Base-by-base conservation (phyloP, 23 tunicate genomes). In the Aplidium turbinatum region DNA sequence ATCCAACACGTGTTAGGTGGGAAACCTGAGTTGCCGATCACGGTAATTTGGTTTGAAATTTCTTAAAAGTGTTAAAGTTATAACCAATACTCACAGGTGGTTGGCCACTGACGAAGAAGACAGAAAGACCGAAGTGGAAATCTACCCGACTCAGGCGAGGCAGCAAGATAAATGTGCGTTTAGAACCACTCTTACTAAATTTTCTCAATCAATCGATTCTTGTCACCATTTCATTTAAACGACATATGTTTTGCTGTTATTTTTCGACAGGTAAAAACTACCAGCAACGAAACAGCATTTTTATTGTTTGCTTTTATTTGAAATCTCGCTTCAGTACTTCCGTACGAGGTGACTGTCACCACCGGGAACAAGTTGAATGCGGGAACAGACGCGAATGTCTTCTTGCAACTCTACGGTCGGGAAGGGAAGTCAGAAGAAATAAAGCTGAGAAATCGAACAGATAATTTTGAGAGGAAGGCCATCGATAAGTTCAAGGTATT, bases 311-410 rank as follows among this genome's bases (percentile, higher is more conserved):
- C 22, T 56, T 56, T 11, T 56, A 11, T 45, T 16, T 31, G n/a
- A n/a, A n/a, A n/a, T 54, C n/a, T 27, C 2, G 35, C 35, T 80
- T 66, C 74, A 91, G 97, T 83, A 60, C 68, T 91, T 63, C 97
- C 97, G 18, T 91, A 91, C 47, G 97, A 91, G 63, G 80, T 95
- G 60, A 88, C 96, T 21, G 93, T 85, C 39, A 79, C 82, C 22
- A 95, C 99, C 2, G 95, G 96, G 0, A 87, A 95, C 84, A 66
- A 47, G 40, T 4, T 95, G 26, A 80, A 81, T 46, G 96, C 92
- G 3, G 99, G 99, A 21, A 95, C 99, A 0, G 95, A 95, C 65
- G 99, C 99, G 0, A 78, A 89, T 57, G 99, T 95, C 3, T 67
- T 80, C 40, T 20, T 95, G 27, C 96, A 95, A 66, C 68, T 95